Evolutionary conservation across 1,140 invertebrate species (phyloP).

Genomic region (Neodiprion pinetum): DNA sequence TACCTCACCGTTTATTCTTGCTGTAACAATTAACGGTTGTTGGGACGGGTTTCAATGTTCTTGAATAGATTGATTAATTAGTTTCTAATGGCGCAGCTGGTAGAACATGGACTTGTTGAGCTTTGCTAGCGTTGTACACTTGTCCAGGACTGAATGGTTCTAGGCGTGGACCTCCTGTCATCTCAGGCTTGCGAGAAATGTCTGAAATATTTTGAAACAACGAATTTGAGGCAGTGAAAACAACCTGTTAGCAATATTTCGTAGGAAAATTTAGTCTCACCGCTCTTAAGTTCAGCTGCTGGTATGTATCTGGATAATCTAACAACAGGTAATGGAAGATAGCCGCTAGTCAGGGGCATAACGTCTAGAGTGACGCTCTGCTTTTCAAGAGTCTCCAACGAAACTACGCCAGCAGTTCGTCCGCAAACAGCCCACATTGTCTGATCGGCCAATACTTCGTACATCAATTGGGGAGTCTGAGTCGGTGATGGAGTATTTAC

Average conservation of each 20-base stretch:
- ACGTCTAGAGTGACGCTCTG: conserved; percentile 85
- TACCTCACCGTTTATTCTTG: too few species aligned
- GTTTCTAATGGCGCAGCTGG: conserved; percentile 58
- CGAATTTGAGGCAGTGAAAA: conserved; percentile 30
- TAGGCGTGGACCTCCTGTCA: conserved; percentile 67
- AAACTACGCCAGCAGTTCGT: conserved; percentile 84
- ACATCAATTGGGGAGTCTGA: conserved; percentile 79
- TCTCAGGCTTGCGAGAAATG: conserved; percentile 48
- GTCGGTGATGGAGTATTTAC: conserved; percentile 50
- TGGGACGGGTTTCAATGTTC: too few species aligned
- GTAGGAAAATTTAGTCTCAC: conserved; percentile 48
- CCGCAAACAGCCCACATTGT: conserved; percentile 93
- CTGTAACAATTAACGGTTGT: too few species aligned
- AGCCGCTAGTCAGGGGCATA: conserved; percentile 89
- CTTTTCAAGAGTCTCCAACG: conserved; percentile 73
- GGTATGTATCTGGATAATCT: conserved; percentile 92
- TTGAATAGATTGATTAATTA: conserved; percentile 20
- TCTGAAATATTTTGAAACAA: conserved; percentile 39
- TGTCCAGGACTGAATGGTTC: conserved; percentile 87
- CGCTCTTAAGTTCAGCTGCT: conserved; percentile 72
- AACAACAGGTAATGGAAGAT: conserved; percentile 86
- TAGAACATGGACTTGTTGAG: conserved; percentile 86
- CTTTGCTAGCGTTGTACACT: conserved; percentile 88
- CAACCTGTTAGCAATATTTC: conserved; percentile 7
- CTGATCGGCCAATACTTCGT: conserved; percentile 90